These are phyloP conservation scores for Halictus ligatus DNA, from an alignment of 2,888 invertebrate species.

Conservation along the genomic window DNA sequence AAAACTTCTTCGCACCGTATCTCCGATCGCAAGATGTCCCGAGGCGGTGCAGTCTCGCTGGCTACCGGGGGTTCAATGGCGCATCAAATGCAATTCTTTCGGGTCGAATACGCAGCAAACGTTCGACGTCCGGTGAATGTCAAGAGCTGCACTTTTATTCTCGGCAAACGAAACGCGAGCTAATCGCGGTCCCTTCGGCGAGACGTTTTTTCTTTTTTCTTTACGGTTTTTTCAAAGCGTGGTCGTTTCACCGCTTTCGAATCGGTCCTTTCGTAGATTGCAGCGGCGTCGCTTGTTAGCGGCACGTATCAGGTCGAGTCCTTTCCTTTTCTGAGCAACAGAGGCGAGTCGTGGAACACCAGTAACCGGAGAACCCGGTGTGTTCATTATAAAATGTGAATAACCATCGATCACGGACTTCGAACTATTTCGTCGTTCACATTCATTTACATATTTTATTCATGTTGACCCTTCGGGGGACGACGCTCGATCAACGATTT, in stretches of 20 bases:
- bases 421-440: not conserved
- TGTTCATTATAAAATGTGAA: too few relatives aligned
- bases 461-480: too few relatives aligned
- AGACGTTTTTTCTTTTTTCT: not conserved
- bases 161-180: not conserved
- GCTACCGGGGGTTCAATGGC: not conserved
- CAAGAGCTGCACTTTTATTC: conserved; percentile 2
- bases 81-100: conserved; percentile 23
- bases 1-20: not conserved
- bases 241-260: conserved; percentile 1
- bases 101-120: conserved; percentile 9
- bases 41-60: not conserved
- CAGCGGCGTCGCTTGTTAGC: conserved; percentile 26
- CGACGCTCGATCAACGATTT: too few relatives aligned
- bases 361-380: conserved; percentile 37
- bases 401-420: not conserved
- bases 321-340: conserved; percentile 30
- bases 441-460: not conserved
- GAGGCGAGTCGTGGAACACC: conserved; percentile 34
- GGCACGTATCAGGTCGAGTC: conserved; percentile 24
- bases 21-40: not conserved
- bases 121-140: conserved; percentile 3
- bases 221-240: conserved; percentile 3
- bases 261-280: conserved; percentile 21
- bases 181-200: conserved; percentile 1